These are phyloP conservation scores for Hypomecis atomaria DNA, from an alignment of 2,888 invertebrate species.

Conservation along the genomic window DNA sequence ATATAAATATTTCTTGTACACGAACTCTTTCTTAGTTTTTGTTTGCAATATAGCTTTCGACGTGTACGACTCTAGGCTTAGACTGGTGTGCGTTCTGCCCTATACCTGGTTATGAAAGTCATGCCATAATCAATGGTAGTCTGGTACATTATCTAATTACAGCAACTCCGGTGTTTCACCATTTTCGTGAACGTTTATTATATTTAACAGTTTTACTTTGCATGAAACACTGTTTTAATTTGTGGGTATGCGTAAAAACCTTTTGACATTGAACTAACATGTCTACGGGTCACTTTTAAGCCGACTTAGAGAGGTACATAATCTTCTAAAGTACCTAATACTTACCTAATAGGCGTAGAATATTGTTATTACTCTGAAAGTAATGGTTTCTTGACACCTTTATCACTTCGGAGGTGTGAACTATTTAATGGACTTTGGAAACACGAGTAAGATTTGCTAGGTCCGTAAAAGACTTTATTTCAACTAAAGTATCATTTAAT, in stretches of 20 bases:
- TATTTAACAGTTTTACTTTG: slow-evolving; percentile 9
- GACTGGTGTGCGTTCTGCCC: too few relatives aligned
- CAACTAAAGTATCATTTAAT: not conserved
- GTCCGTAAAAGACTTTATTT: not conserved
- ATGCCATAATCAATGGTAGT: too few relatives aligned
- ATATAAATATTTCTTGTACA: too few relatives aligned
- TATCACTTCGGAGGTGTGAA: slow-evolving; percentile 7
- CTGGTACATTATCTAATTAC: too few relatives aligned
- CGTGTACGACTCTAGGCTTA: too few relatives aligned
- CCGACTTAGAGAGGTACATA: slow-evolving; percentile 15
- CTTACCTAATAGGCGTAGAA: slow-evolving; percentile 14
- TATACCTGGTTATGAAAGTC: too few relatives aligned
- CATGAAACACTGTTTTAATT: slow-evolving; percentile 18
- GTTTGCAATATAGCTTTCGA: too few relatives aligned
- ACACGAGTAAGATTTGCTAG: not conserved
- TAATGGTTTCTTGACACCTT: slow-evolving; percentile 23
- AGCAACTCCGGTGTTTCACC: slow-evolving; percentile 1
- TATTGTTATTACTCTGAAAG: slow-evolving; percentile 15
- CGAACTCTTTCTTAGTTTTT: too few relatives aligned
- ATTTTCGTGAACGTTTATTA: slow-evolving; percentile 16
- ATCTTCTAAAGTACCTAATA: slow-evolving; percentile 18
- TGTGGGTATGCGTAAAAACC: slow-evolving; percentile 15
- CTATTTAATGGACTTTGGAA: slow-evolving; percentile 5
- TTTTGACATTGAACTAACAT: slow-evolving; percentile 27
- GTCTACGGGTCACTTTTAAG: slow-evolving; percentile 20